These are phyloP conservation scores for Brachionus rubens DNA, from an alignment of 1,140 invertebrate species.

Conservation along the genomic window DNA sequence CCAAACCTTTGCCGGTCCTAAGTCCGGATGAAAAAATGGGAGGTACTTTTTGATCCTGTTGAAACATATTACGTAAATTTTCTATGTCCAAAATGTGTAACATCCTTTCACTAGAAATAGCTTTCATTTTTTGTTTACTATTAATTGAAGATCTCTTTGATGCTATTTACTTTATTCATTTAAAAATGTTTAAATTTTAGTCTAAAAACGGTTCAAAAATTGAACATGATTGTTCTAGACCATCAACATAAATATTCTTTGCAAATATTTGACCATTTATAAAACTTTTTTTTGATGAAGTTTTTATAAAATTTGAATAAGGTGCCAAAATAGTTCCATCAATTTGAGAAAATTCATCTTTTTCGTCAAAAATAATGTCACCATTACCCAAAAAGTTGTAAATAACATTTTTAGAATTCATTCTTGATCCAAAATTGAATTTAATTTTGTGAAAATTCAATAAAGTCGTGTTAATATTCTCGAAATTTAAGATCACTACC, in stretches of 20 bases:
- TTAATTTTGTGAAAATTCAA: background rate
- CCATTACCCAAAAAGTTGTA: background rate
- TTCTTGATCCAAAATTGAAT: background rate
- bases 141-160: no score
- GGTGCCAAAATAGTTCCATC: slow-evolving; percentile 1
- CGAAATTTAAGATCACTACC: background rate
- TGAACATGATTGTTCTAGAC: background rate
- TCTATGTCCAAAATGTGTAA: no score
- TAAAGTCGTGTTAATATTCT: background rate
- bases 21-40: no score
- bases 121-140: no score
- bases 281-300: background rate
- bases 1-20: no score
- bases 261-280: background rate
- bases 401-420: background rate
- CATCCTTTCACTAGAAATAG: no score
- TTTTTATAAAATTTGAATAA: background rate
- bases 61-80: no score
- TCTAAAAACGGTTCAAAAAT: slow-evolving; percentile 34
- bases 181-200: background rate
- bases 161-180: no score
- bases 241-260: background rate
- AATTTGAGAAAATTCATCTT: background rate
- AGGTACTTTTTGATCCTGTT: no score
- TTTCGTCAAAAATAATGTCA: background rate